A percentile compares a stretch with the other conserved stretches of the same genome.
Conservation (phyloP, 2,888 invertebrate species). For the Acanthosepion lycidas region DNA sequence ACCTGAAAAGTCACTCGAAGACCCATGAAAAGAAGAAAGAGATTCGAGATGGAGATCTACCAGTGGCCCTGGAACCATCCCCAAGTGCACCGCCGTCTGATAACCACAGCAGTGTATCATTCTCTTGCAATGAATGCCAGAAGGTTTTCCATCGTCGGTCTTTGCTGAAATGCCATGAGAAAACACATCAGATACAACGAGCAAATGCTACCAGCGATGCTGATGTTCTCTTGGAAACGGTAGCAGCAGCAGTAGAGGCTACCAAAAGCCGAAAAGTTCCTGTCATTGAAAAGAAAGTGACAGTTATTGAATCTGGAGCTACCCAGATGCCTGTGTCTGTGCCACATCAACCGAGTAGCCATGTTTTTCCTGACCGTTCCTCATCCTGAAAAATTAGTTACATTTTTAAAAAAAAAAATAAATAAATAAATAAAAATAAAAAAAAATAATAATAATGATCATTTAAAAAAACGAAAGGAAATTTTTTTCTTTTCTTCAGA, state of each 20-base stretch:
- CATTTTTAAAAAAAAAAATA: background rate
- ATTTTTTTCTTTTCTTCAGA: background rate
- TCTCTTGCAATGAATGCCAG: background rate
- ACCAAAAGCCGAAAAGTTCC: background rate
- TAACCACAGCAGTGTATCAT: background rate
- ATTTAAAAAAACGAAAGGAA: background rate
- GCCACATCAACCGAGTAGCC: background rate
- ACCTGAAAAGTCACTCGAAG: conserved; percentile 35
- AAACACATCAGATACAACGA: background rate
- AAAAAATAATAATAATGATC: too few relatives aligned
- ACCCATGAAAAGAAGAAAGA: conserved; percentile 24
- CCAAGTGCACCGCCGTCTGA: background rate
- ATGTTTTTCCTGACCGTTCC: background rate
- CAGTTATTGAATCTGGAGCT: background rate
- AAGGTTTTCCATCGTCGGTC: conserved; percentile 8
- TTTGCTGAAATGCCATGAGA: conserved; percentile 33
- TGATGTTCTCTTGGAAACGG: background rate
- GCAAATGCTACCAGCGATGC: background rate
- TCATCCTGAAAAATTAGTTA: background rate
- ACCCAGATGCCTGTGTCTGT: background rate
- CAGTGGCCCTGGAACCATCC: background rate
- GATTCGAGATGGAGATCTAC: background rate
- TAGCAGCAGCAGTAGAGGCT: background rate
- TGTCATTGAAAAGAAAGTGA: background rate
- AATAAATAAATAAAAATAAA: too few relatives aligned